These are phyloP conservation scores for Cryptops parisi DNA, from an alignment of 2,888 invertebrate species.

Conservation along the genomic window DNA sequence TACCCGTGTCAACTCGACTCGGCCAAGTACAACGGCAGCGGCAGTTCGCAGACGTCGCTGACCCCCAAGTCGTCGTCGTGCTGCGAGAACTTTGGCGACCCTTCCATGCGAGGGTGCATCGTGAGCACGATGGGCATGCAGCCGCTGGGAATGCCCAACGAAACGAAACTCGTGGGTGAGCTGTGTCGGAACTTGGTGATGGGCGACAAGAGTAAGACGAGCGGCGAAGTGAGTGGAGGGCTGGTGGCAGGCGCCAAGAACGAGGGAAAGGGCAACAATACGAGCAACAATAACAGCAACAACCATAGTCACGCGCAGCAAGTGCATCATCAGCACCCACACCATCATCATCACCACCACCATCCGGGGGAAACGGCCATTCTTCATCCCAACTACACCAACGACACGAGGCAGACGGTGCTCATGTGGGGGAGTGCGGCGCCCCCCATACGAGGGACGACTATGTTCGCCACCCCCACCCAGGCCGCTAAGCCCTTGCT, in stretches of 20 bases:
- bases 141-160: conserved; percentile 34
- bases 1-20: conserved; percentile 46
- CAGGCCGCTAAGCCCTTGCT: conserved; percentile 21
- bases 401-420: conserved; percentile 67
- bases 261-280: conserved; percentile 13
- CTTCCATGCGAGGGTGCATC: conserved; percentile 18
- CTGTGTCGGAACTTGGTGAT: conserved; percentile 22
- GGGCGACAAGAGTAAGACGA: neutral
- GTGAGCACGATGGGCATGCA: conserved; percentile 21
- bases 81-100: conserved; percentile 18
- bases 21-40: conserved; percentile 19
- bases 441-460: conserved; percentile 17
- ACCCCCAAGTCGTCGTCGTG: conserved; percentile 20
- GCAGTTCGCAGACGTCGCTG: conserved; percentile 15
- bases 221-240: neutral
- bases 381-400: conserved; percentile 21
- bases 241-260: conserved; percentile 22
- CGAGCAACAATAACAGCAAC: neutral
- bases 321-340: too few relatives aligned
- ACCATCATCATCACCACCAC: too few relatives aligned
- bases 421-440: conserved; percentile 67
- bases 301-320: neutral
- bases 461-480: conserved; percentile 2
- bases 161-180: conserved; percentile 18
- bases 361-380: neutral